These are phyloP conservation scores for Pachypeltis micranthus DNA, from an alignment of 1,140 invertebrate genomes.

Conservation along the genomic window DNA sequence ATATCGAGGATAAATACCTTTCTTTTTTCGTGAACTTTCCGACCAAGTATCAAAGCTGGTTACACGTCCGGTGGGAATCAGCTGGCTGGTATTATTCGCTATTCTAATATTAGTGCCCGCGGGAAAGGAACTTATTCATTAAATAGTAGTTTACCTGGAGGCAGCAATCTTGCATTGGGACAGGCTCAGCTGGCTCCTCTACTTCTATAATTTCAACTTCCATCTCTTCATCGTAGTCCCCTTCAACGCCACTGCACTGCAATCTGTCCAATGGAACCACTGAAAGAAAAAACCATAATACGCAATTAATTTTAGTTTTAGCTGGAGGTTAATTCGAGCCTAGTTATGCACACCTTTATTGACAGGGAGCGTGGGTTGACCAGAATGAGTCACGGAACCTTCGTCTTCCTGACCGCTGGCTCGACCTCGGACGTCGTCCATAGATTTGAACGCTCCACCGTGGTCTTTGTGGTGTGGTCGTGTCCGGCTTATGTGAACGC, in stretches of 20 bases:
- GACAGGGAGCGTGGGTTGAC: neutral
- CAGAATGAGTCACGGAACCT: neutral
- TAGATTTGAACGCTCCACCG: neutral
- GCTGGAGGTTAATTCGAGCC: neutral
- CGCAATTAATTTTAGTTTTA: neutral
- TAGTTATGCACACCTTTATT: neutral
- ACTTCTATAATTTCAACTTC: slow-evolving; percentile 72
- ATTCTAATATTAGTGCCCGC: no score
- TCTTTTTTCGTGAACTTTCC: no score
- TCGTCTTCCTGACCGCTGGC: slow-evolving; percentile 30
- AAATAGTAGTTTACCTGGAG: slow-evolving; percentile 43
- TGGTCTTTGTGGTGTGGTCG: slow-evolving; percentile 24
- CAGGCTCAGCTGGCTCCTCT: slow-evolving; percentile 62
- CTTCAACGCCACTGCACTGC: slow-evolving; percentile 19
- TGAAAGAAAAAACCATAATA: neutral
- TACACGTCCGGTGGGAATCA: no score
- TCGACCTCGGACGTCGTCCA: slow-evolving; percentile 21
- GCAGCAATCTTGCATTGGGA: slow-evolving; percentile 69
- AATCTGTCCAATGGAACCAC: slow-evolving; percentile 24
- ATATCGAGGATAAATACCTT: no score
- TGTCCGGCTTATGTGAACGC: slow-evolving; percentile 48
- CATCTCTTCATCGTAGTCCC: slow-evolving; percentile 46
- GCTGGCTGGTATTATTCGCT: no score
- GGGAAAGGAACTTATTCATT: neutral
- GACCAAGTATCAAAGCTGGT: no score